These are phyloP conservation scores for Spodoptera exigua DNA, from an alignment of 2,888 invertebrate genomes.

Conservation along the genomic window DNA sequence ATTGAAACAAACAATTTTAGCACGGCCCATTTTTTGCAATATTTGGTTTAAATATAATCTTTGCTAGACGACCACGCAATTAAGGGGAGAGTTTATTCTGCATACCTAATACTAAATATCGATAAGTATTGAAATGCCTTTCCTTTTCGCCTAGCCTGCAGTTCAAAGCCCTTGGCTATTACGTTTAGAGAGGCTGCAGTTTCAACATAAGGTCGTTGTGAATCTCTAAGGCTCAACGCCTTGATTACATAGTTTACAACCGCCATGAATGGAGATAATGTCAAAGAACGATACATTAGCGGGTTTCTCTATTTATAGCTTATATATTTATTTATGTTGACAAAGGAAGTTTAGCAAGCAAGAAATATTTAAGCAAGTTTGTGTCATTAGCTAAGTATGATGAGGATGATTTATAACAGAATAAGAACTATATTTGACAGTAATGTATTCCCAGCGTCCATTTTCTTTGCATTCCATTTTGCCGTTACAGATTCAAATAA, in stretches of 20 bases:
- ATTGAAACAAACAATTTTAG: too few species aligned
- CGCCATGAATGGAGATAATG: conserved; percentile 10
- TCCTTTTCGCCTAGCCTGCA: conserved; percentile 13
- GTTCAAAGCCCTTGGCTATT: conserved; percentile 22
- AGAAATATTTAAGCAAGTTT: too few species aligned
- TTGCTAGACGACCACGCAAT: too few species aligned
- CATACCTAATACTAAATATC: neutral
- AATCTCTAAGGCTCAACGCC: conserved; percentile 16
- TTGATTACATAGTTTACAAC: conserved; percentile 21
- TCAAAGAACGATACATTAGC: conserved; percentile 17
- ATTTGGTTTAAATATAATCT: too few species aligned
- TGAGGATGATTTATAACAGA: too few species aligned
- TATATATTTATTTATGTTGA: neutral
- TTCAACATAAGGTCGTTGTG: conserved; percentile 21
- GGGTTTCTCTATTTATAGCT: conserved; percentile 7
- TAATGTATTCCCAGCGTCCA: too few species aligned
- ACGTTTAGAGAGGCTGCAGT: conserved; percentile 23
- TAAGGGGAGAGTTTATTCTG: too few species aligned
- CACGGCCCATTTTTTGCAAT: too few species aligned
- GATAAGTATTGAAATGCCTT: conserved; percentile 9
- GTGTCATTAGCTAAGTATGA: too few species aligned
- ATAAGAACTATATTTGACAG: too few species aligned
- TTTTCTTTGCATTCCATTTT: too few species aligned
- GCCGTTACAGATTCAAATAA: conserved; percentile 1
- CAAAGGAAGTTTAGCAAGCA: conserved; percentile 3